Conservation (phyloP, 2,888 invertebrate species). For the Glaucopsyche alexis region DNA sequence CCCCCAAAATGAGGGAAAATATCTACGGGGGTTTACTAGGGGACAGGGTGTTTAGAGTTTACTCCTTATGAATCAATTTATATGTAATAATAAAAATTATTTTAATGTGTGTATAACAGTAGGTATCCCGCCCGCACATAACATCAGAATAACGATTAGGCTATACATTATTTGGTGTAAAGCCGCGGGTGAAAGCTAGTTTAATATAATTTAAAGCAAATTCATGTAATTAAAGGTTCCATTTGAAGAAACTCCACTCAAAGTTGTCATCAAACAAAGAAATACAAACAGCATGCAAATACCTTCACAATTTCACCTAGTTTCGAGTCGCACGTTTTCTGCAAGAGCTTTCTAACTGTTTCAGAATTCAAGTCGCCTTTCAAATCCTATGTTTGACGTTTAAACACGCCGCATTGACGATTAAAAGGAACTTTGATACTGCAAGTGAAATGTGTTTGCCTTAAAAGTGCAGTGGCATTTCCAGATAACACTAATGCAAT, state of each 20-base stretch:
- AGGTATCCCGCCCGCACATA: too few relatives aligned
- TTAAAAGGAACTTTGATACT: slow-evolving; percentile 36
- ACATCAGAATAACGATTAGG: too few relatives aligned
- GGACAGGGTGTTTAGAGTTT: too few relatives aligned
- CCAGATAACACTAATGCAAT: slow-evolving; percentile 13
- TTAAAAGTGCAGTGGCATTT: slow-evolving; percentile 21
- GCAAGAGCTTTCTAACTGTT: slow-evolving; percentile 32
- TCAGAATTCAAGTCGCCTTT: slow-evolving; percentile 33
- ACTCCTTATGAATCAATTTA: too few relatives aligned
- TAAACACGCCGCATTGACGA: slow-evolving; percentile 37
- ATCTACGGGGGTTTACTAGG: too few relatives aligned
- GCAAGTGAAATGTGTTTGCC: slow-evolving; percentile 33
- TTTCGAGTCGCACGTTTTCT: slow-evolving; percentile 25
- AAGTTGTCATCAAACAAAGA: slow-evolving; percentile 16
- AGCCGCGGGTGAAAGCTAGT: not conserved
- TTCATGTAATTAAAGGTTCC: slow-evolving; percentile 1
- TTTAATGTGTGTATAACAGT: too few relatives aligned
- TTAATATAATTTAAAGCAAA: not conserved
- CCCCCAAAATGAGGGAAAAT: too few relatives aligned
- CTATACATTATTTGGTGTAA: too few relatives aligned
- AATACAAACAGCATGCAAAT: slow-evolving; percentile 26
- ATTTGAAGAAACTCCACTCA: not conserved
- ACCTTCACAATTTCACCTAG: slow-evolving; percentile 31
- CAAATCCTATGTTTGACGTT: slow-evolving; percentile 37
- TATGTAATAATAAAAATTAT: too few relatives aligned